These are phyloP conservation scores for Cochlearius cochlearius DNA, from an alignment of 2,113 vertebrate species.

Conservation along the genomic window DNA sequence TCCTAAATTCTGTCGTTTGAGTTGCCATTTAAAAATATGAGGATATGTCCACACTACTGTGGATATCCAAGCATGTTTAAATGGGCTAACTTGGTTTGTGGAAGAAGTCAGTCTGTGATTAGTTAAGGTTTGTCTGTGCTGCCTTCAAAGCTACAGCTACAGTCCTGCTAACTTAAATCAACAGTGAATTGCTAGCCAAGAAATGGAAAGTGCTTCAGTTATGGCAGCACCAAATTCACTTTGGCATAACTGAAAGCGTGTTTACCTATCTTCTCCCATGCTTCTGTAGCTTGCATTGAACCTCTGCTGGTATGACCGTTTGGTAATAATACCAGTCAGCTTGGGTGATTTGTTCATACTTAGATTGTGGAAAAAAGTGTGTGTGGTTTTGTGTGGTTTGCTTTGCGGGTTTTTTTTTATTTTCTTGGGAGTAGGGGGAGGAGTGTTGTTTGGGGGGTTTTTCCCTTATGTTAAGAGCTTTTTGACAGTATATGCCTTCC, in stretches of 20 bases:
- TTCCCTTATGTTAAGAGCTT: not conserved
- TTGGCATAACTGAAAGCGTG: not conserved
- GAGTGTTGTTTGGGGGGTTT: not conserved
- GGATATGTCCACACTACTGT: not conserved
- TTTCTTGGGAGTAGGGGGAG: not conserved
- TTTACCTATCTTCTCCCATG: not conserved
- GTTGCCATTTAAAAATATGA: not conserved
- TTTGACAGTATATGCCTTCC: not conserved
- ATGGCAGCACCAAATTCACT: not conserved
- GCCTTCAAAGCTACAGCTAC: not conserved
- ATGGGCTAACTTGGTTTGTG: not conserved
- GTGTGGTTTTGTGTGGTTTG: not conserved
- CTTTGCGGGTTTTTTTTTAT: not conserved
- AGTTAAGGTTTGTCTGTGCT: not conserved
- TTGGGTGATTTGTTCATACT: not conserved
- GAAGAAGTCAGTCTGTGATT: fast-evolving
- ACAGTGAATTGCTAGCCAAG: not conserved
- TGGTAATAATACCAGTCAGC: not conserved
- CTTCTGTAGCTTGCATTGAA: not conserved
- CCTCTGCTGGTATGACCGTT: not conserved
- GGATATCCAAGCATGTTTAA: not conserved
- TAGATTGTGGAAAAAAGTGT: not conserved
- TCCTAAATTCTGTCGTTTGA: not conserved
- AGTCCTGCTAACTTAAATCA: not conserved
- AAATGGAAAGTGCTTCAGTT: not conserved